Evolutionary conservation across 2,888 invertebrate genomes (phyloP).

Genomic region (Polietes domitor): DNA sequence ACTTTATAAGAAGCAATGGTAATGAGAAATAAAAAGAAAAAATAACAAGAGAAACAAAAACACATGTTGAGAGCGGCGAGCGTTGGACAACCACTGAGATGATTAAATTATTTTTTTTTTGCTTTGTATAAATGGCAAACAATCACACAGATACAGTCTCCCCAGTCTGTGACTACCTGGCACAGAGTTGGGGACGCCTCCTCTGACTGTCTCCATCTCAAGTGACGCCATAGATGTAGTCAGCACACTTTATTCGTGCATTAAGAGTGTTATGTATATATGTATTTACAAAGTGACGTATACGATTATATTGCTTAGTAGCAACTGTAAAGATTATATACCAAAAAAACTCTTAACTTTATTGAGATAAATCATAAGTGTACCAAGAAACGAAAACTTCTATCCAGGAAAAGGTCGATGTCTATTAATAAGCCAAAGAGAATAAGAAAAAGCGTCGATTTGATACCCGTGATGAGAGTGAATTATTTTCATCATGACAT

Average conservation of each 20-base stretch:
- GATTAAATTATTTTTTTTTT: slow-evolving; percentile 7
- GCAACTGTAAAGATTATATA: background rate
- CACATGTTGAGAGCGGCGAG: slow-evolving; percentile 8
- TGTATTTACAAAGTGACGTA: no score
- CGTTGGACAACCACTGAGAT: background rate
- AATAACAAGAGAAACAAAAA: background rate
- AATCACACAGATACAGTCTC: background rate
- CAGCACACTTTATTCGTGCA: background rate
- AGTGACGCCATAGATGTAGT: slow-evolving; percentile 25
- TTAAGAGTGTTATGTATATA: no score
- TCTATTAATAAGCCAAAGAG: slow-evolving; percentile 1
- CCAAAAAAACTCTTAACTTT: background rate
- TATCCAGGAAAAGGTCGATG: background rate
- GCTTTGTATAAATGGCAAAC: background rate
- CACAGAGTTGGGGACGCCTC: no score
- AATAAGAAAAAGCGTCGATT: background rate
- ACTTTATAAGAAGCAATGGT: background rate
- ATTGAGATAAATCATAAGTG: background rate
- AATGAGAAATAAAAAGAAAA: slow-evolving; percentile 44
- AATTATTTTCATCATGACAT: background rate
- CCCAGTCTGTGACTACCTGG: no score
- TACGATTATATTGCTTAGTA: background rate
- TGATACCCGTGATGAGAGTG: no score
- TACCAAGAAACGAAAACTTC: background rate
- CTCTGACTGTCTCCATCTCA: background rate